Evolutionary conservation across 2,797 vertebrate genomes (phyloP).

Genomic region (Melanogrammus aeglefinus): DNA sequence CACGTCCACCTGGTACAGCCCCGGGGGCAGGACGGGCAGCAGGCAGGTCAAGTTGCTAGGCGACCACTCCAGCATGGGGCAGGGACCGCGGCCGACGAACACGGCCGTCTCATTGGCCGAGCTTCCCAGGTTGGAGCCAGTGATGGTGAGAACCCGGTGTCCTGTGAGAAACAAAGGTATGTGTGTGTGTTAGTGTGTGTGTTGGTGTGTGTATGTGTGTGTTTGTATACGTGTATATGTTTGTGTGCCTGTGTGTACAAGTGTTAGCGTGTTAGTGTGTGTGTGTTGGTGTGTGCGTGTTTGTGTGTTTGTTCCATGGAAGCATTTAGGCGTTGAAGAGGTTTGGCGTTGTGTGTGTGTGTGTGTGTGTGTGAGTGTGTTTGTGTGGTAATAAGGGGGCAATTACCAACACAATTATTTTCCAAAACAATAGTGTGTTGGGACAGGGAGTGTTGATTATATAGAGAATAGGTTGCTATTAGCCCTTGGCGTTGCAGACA

Average conservation of each 20-base stretch:
- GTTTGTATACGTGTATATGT: background rate
- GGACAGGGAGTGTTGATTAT: background rate
- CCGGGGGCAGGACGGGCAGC: slow-evolving; percentile 75
- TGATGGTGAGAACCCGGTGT: slow-evolving; percentile 67
- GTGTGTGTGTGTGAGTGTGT: background rate
- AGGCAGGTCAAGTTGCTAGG: slow-evolving; percentile 68
- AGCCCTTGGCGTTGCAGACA: background rate
- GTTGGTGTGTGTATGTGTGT: background rate
- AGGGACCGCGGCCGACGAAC: slow-evolving; percentile 62
- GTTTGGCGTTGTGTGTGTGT: no score
- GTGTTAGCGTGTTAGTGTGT: no score
- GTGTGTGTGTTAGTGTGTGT: background rate
- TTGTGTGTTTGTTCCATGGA: background rate
- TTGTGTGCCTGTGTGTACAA: background rate
- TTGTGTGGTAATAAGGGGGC: background rate
- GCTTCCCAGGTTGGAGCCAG: slow-evolving; percentile 71
- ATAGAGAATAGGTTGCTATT: slow-evolving; percentile 19
- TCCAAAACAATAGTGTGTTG: background rate
- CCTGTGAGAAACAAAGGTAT: slow-evolving; percentile 52
- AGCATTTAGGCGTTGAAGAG: no score
- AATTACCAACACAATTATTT: background rate
- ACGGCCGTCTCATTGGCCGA: slow-evolving; percentile 52
- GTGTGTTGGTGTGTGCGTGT: no score
- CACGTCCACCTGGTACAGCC: slow-evolving; percentile 62
- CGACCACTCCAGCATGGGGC: slow-evolving; percentile 63